Evolutionary conservation across 2,888 invertebrate genomes (phyloP).

Genomic region (Imbricaverruca yamaguchii): DNA sequence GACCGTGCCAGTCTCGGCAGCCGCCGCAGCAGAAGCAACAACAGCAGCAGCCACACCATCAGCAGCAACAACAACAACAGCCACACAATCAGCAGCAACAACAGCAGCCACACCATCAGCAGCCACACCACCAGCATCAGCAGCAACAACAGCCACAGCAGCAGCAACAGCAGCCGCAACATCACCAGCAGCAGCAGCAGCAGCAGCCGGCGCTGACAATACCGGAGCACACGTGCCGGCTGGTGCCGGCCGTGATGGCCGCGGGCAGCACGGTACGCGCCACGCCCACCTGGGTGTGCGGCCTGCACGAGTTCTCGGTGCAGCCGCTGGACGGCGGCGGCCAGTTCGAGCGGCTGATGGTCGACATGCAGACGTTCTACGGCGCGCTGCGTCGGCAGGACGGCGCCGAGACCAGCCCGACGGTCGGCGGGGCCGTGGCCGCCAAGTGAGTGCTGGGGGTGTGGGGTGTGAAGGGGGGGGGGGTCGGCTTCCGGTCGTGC

Average conservation of each 20-base stretch:
- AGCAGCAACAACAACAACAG: neutral
- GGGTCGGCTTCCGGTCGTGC: too few species aligned
- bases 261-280: neutral
- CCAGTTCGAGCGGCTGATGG: neutral
- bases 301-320: slow-evolving; percentile 11
- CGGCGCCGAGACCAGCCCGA: neutral
- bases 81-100: neutral
- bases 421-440: neutral
- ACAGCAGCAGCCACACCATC: neutral
- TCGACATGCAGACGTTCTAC: slow-evolving; percentile 3
- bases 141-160: neutral
- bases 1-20: neutral
- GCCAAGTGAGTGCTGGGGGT: neutral
- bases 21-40: neutral
- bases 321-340: slow-evolving; percentile 16
- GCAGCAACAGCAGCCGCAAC: neutral
- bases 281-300: slow-evolving; percentile 17
- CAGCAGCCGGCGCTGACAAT: neutral
- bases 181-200: neutral
- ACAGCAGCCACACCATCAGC: neutral
- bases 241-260: neutral
- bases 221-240: neutral
- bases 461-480: too few species aligned
- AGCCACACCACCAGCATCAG: neutral
- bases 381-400: neutral